phyloP scores from a whole-genome alignment of 2,113 vertebrate species.

The Suncus etruscus region DNA sequence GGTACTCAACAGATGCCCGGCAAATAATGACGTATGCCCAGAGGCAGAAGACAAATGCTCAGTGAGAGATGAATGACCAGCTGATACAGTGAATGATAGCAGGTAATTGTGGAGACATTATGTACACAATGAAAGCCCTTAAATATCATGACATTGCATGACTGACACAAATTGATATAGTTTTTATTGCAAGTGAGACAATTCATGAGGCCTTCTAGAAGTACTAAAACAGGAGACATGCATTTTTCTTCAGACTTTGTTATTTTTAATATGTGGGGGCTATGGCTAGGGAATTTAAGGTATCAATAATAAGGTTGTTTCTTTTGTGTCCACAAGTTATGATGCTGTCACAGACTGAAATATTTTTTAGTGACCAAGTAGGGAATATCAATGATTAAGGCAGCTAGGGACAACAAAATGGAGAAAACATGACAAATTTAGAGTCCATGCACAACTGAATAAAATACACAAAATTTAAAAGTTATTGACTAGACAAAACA shows the following conservation, averaged over 20 bases:
- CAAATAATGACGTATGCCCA: constrained; percentile 62
- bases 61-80: constrained; percentile 35
- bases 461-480: constrained; percentile 43
- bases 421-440: constrained; percentile 15
- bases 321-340: neutral
- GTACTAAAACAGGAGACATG: neutral
- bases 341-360: constrained; percentile 39
- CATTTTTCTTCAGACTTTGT: neutral
- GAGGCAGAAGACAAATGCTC: constrained; percentile 8
- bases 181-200: neutral
- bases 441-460: neutral
- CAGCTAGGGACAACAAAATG: neutral
- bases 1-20: constrained; percentile 76
- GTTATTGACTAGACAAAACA: neutral
- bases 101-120: neutral
- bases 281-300: neutral
- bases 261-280: too few species aligned
- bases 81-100: constrained; percentile 22
- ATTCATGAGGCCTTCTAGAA: neutral
- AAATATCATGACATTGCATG: neutral
- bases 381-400: neutral
- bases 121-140: constrained; percentile 5
- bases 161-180: neutral
- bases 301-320: neutral
- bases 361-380: neutral